Evolutionary conservation across 2,113 vertebrate species (phyloP).

Genomic region (Salvelinus sp.): DNA sequence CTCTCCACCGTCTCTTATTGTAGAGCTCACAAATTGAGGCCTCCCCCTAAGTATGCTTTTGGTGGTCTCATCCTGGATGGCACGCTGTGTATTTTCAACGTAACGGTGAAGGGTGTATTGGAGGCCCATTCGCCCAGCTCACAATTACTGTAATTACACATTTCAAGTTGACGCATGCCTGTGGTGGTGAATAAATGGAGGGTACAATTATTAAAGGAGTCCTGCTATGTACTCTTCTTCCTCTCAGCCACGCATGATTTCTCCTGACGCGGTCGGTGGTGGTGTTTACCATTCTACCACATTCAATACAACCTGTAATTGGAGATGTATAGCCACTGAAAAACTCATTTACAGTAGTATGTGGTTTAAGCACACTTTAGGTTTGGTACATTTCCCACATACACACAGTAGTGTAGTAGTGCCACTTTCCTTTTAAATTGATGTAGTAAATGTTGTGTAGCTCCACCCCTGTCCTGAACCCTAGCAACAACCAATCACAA

Average conservation of each 20-base stretch:
- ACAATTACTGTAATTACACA: conserved; percentile 73
- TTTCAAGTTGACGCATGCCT: conserved; percentile 64
- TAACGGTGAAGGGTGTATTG: conserved; percentile 45
- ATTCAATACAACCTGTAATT: conserved; percentile 41
- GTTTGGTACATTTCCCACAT: conserved; percentile 1
- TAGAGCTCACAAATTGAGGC: conserved; percentile 51
- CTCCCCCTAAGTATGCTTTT: conserved; percentile 45
- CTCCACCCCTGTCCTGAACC: neutral
- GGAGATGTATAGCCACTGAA: conserved; percentile 28
- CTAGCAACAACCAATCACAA: conserved; percentile 61
- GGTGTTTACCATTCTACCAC: conserved; percentile 9
- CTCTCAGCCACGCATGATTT: conserved; percentile 41
- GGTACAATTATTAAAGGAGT: conserved; percentile 59
- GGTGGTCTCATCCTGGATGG: conserved; percentile 47
- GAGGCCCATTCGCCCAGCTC: conserved; percentile 62
- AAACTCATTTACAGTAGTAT: neutral
- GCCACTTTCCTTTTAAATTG: conserved; percentile 7
- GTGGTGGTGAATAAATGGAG: conserved; percentile 49
- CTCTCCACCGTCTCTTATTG: conserved; percentile 31
- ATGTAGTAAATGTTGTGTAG: too few relatives aligned
- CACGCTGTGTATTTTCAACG: conserved; percentile 58
- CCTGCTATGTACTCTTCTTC: conserved; percentile 35
- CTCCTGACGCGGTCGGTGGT: neutral
- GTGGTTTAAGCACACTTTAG: too few relatives aligned
- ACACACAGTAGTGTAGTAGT: conserved; percentile 46